phyloP scores from a whole-genome alignment of 1,140 invertebrate species.

The Lanistes nyassanus region DNA sequence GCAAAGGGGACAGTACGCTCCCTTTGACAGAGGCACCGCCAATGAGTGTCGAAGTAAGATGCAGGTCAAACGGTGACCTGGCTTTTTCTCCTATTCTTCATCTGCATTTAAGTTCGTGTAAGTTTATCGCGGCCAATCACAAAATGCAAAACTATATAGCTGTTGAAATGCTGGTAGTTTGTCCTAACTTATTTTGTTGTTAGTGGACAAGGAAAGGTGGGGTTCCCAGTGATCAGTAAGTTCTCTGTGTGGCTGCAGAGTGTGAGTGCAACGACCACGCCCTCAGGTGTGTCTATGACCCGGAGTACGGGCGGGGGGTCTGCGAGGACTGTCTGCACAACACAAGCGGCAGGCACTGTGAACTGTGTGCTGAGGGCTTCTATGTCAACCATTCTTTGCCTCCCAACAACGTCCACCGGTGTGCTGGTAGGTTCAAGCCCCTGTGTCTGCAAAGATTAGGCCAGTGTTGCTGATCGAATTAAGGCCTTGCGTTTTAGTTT shows the following conservation, averaged over 20 bases:
- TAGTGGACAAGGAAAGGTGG: no score
- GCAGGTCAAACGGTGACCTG: not conserved
- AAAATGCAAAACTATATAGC: no score
- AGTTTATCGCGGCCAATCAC: no score
- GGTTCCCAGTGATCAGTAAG: no score
- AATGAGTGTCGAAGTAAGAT: conserved; percentile 32
- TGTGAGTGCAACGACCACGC: conserved; percentile 34
- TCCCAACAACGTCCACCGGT: conserved; percentile 77
- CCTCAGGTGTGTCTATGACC: conserved; percentile 26
- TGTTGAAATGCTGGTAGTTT: no score
- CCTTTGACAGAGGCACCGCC: conserved; percentile 6
- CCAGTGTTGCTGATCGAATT: no score
- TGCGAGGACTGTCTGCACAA: conserved; percentile 70
- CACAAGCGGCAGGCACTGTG: conserved; percentile 87
- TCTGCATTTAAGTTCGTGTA: not conserved
- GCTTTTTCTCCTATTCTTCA: not conserved
- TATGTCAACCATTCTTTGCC: conserved; percentile 71
- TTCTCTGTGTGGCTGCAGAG: conserved; percentile 11
- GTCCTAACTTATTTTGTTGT: no score
- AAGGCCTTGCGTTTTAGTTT: no score
- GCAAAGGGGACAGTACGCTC: conserved; percentile 61
- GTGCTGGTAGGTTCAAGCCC: conserved; percentile 66
- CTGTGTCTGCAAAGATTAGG: no score
- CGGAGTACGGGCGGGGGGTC: conserved; percentile 2
- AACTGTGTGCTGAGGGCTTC: conserved; percentile 76